Evolutionary conservation across 2,797 vertebrate species (phyloP).

Genomic region (Mus minutoides): DNA sequence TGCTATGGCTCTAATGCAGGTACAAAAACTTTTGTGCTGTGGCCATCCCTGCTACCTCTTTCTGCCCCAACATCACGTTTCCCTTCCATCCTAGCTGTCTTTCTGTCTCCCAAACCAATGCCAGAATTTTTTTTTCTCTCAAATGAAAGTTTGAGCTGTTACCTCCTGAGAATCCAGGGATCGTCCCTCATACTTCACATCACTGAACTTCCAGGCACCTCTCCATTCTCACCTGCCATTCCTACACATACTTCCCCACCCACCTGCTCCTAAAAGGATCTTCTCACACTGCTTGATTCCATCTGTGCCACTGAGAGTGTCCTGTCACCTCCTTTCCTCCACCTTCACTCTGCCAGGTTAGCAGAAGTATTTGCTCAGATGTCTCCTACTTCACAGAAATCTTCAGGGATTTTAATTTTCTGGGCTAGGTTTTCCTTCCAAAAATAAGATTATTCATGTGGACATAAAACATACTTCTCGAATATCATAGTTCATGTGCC

Average conservation of each 20-base stretch:
- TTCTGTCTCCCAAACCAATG: not conserved
- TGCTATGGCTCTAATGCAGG: not conserved
- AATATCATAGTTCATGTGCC: not conserved
- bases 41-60: not conserved
- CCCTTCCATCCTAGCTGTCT: not conserved
- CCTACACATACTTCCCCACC: not conserved
- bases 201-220: not conserved
- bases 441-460: not conserved
- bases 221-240: not conserved
- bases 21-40: not conserved
- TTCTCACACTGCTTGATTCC: not conserved
- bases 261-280: not conserved
- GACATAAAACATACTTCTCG: not conserved
- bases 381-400: not conserved
- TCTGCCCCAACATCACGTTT: not conserved
- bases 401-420: not conserved
- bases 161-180: not conserved
- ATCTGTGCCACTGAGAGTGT: slow-evolving; percentile 2
- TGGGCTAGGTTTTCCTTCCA: not conserved
- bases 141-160: not conserved
- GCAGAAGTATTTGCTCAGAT: slow-evolving; percentile 9
- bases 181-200: not conserved
- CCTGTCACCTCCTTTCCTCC: not conserved
- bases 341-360: not conserved
- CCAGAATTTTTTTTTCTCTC: not conserved